These are phyloP conservation scores for Ia io DNA, from an alignment of 2,113 vertebrate genomes.

Conservation along the genomic window DNA sequence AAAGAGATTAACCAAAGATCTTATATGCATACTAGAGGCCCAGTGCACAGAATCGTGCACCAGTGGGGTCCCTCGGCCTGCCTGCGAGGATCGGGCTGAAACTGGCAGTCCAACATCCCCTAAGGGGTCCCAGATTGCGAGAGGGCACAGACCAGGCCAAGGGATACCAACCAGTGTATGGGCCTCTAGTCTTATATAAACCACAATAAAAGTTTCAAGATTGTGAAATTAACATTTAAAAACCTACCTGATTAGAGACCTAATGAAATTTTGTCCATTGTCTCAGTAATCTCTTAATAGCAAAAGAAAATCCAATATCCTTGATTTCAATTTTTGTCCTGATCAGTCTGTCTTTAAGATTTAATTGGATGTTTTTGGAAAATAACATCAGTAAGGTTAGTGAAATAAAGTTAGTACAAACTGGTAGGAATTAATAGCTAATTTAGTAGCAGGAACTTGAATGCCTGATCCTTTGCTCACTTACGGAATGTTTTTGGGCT, in stretches of 20 bases:
- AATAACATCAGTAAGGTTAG: not conserved
- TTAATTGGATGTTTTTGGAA: constrained; percentile 27
- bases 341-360: not conserved
- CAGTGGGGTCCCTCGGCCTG: no score
- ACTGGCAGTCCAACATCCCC: no score
- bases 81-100: no score
- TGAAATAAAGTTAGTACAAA: not conserved
- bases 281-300: not conserved
- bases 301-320: not conserved
- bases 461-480: constrained; percentile 25
- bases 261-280: constrained; percentile 23
- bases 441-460: constrained; percentile 31
- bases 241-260: not conserved
- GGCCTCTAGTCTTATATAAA: not conserved
- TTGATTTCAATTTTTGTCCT: constrained; percentile 30
- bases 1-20: no score
- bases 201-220: constrained; percentile 16
- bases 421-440: constrained; percentile 5
- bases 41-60: no score
- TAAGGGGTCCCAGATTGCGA: no score
- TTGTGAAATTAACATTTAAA: not conserved
- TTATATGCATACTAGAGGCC: no score
- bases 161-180: no score
- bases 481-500: constrained; percentile 29
- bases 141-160: no score